Evolutionary conservation across 2,888 invertebrate genomes (phyloP).

Genomic region (Ichneumoninae sp.): DNA sequence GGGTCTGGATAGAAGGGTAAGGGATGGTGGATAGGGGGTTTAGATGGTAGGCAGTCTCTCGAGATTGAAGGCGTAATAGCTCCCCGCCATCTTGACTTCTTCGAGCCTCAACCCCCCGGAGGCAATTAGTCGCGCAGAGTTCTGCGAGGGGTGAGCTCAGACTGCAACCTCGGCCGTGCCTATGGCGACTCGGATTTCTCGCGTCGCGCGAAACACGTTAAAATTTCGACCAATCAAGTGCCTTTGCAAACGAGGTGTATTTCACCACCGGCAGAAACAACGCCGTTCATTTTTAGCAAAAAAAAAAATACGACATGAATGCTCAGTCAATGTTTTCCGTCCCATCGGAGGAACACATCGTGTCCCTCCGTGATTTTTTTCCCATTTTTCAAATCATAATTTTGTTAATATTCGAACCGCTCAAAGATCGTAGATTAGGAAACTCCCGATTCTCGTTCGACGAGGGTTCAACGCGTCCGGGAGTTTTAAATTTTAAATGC

Average conservation of each 20-base stretch:
- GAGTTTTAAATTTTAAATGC: constrained; percentile 68
- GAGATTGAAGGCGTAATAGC: constrained; percentile 83
- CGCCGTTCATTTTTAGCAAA: background rate
- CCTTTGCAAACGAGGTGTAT: background rate
- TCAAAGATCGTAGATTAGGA: background rate
- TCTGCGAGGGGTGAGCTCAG: constrained; percentile 55
- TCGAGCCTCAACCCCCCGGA: constrained; percentile 66
- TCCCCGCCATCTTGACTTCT: constrained; percentile 81
- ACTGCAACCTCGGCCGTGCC: constrained; percentile 42
- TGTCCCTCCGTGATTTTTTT: background rate
- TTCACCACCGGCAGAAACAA: background rate
- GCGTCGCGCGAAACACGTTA: background rate
- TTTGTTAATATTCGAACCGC: background rate
- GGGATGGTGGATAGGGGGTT: constrained; percentile 7
- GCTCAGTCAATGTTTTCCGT: background rate
- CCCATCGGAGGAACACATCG: background rate
- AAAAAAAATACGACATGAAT: background rate
- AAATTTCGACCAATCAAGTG: constrained; percentile 6
- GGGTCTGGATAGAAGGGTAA: constrained; percentile 37
- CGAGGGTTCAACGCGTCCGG: constrained; percentile 28
- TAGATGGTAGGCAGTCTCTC: constrained; percentile 62
- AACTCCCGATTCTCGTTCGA: background rate
- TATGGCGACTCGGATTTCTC: constrained; percentile 49
- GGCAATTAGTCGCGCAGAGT: constrained; percentile 79
- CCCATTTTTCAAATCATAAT: background rate